phyloP scores from a whole-genome alignment of 2,797 vertebrate species.

The Intellagama lesueurii region DNA sequence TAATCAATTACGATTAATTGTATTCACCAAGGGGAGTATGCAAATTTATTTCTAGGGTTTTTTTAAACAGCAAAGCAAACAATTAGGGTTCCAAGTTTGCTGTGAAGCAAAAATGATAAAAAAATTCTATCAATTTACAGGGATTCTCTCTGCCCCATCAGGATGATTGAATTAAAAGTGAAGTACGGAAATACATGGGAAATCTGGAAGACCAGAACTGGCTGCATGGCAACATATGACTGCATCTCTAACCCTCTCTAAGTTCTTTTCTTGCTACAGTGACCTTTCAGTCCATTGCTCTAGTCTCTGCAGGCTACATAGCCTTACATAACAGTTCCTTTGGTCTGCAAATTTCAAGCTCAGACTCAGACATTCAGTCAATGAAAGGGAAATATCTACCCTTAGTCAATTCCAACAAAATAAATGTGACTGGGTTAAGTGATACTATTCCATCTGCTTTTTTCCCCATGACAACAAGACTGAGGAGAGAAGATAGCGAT shows the following conservation, averaged over 20 bases:
- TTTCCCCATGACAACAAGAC: background rate
- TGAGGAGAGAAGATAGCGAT: background rate
- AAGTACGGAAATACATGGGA: background rate
- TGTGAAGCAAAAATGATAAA: background rate
- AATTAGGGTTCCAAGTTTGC: background rate
- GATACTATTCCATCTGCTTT: background rate
- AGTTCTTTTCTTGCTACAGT: background rate
- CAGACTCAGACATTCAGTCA: conserved; percentile 12
- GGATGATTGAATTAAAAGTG: background rate
- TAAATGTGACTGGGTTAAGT: conserved; percentile 26
- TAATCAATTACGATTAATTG: background rate
- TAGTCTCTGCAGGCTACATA: conserved; percentile 9
- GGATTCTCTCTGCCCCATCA: background rate
- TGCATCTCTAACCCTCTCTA: background rate
- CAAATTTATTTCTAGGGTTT: background rate
- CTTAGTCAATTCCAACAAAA: conserved; percentile 23
- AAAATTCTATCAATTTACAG: background rate
- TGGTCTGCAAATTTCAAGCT: conserved; percentile 6
- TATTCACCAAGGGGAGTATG: background rate
- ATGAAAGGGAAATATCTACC: conserved; percentile 20
- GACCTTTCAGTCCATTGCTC: conserved; percentile 11
- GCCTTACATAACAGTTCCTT: conserved; percentile 30
- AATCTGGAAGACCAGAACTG: background rate
- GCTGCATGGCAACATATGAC: background rate
- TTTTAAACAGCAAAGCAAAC: background rate